Base-by-base conservation (phyloP, 2,113 vertebrate genomes). In the Hirundichthys speculiger region DNA sequence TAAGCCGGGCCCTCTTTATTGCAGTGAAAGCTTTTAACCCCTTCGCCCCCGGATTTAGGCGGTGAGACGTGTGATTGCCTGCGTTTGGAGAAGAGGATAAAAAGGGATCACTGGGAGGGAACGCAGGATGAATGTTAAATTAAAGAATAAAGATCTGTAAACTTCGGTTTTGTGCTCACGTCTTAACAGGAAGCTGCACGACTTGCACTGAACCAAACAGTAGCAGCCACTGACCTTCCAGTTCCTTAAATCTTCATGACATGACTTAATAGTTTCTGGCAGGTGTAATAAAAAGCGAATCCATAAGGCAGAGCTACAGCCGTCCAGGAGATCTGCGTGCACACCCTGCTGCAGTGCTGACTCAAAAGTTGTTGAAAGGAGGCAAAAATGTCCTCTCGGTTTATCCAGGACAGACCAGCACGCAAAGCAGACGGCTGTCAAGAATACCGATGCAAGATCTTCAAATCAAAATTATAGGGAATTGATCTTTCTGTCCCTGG, bases 21-120 rank as follows among this genome's bases (percentile, higher is more conserved):
- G 86, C 86, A 89, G 83, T 11, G 83, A 86, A 84, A 87, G 85
- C 82, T 83, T 86, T 90, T 90, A 90, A 90, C 87, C 87, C 87
- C 47, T 87, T 88, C 86, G 75, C 63, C 80, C 51, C 80, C 15
- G 82, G 75, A 60, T 19, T 73, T 24, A 65, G 77, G 69, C 63
- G 13, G 77, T 1, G 45, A 21, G 63, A 66, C 47, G 69, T 73
- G 64, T 20, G 58, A 27, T 49, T 13, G 77, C 54, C 3, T n/a
- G 77, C 51, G 15, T 77, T 60, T 34, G 57, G 64, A 69, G 63
- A 13, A 27, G 63, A 43, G 54, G 66, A 75, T 66, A 60, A 55
- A 73, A 67, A 63, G 46, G 49, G 76, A 64, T 70, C 53, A 34
- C 4, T 13, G 34, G 15, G 0, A 13, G 21, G 19, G 27, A 39